phyloP scores from a whole-genome alignment of 2,797 vertebrate genomes.

The Hypotaenidia philippensis region DNA sequence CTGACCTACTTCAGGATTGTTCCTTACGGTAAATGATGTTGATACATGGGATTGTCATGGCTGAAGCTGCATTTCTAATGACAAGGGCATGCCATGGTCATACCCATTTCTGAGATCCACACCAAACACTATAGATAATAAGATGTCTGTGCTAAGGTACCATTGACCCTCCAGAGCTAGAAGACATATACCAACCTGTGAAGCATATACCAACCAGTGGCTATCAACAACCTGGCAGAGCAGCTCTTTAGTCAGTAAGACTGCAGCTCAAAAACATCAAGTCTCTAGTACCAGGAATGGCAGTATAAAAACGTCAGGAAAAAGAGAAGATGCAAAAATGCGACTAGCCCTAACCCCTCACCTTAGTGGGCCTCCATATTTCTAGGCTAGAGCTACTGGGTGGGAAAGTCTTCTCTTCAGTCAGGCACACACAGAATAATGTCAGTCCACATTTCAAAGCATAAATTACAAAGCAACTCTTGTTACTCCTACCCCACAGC shows the following conservation, averaged over 20 bases:
- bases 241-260: not conserved
- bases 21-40: not conserved
- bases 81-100: not conserved
- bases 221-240: not conserved
- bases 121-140: not conserved
- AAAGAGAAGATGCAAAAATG: not conserved
- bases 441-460: not conserved
- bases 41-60: not conserved
- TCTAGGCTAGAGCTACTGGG: not conserved
- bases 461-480: not conserved
- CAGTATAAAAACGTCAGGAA: rapidly evolving
- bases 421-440: not conserved
- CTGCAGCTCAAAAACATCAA: not conserved
- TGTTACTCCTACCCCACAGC: not conserved
- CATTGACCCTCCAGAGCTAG: not conserved
- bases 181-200: not conserved
- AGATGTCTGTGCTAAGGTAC: not conserved
- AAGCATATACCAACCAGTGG: rapidly evolving
- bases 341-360: not conserved
- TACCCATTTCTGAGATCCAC: not conserved
- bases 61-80: not conserved
- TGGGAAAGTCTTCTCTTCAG: not conserved
- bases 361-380: not conserved
- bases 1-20: not conserved
- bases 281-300: not conserved